These are phyloP conservation scores for Holothuria glaberrima DNA, from an alignment of 35 echinoderm and acorn worm genomes.

Conservation along the genomic window DNA sequence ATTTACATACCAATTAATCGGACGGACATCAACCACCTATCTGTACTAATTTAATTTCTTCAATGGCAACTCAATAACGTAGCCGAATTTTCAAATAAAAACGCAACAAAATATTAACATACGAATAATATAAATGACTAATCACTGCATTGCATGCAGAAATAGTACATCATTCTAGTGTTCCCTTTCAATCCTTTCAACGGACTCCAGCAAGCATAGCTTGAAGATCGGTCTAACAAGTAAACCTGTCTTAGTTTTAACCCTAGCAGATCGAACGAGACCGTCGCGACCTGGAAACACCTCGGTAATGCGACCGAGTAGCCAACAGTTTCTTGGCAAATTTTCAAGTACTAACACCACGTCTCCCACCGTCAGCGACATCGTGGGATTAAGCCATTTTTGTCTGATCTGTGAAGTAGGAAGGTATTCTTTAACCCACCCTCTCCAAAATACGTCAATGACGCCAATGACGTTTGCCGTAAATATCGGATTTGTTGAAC, in stretches of 20 bases:
- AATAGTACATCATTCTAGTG: too few species aligned
- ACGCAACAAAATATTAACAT: too few species aligned
- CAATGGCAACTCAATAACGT: too few species aligned
- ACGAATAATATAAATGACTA: too few species aligned
- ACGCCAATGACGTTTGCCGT: slow-evolving; percentile 37
- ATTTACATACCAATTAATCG: too few species aligned
- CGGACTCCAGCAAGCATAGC: slow-evolving; percentile 23
- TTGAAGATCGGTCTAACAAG: slow-evolving; percentile 20
- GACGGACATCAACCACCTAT: too few species aligned
- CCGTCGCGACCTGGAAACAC: background rate
- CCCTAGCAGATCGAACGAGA: slow-evolving; percentile 4
- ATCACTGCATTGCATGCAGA: too few species aligned
- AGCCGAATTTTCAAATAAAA: too few species aligned
- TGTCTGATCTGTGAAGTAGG: slow-evolving; percentile 18
- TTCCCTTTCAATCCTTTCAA: background rate
- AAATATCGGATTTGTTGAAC: slow-evolving; percentile 41
- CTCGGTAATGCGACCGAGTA: background rate
- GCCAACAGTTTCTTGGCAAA: background rate
- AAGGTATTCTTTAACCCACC: slow-evolving; percentile 24
- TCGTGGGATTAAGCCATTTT: slow-evolving; percentile 12
- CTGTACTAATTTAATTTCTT: too few species aligned
- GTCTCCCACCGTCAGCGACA: background rate
- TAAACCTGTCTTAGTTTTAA: slow-evolving; percentile 6
- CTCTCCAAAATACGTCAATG: slow-evolving; percentile 44
- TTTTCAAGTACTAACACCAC: slow-evolving; percentile 25